A percentile compares a stretch with the other conserved stretches of the same genome.
phyloP scores from a whole-genome alignment of 2,113 vertebrate genomes.

The Tor tambroides region DNA sequence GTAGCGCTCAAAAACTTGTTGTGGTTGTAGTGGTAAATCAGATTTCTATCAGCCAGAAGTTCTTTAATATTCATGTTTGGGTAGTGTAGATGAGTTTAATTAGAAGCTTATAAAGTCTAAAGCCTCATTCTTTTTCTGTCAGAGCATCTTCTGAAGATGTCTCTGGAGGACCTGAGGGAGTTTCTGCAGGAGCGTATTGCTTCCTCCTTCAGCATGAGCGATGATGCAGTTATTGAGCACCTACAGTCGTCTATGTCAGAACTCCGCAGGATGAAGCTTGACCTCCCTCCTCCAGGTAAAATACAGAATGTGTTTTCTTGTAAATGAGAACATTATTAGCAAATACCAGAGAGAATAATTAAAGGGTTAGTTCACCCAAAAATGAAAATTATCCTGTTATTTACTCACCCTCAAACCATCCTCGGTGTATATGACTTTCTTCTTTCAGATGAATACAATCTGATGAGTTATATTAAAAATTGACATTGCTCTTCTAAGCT shows the following conservation, averaged over 20 bases:
- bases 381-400: too few relatives aligned
- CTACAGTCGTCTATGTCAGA: constrained; percentile 79
- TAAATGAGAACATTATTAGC: neutral
- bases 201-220: constrained; percentile 76
- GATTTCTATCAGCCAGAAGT: neutral
- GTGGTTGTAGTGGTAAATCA: neutral
- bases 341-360: too few relatives aligned
- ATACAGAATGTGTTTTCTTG: neutral
- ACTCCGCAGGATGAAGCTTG: constrained; percentile 83
- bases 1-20: neutral
- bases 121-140: constrained; percentile 25
- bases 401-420: too few relatives aligned
- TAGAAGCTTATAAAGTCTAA: neutral
- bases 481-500: too few relatives aligned
- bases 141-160: constrained; percentile 83
- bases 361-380: too few relatives aligned
- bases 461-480: too few relatives aligned
- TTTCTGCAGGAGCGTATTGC: constrained; percentile 84
- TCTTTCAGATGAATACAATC: too few relatives aligned
- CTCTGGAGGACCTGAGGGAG: constrained; percentile 84
- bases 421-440: too few relatives aligned
- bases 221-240: constrained; percentile 80
- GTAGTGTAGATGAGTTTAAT: neutral
- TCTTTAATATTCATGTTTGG: neutral
- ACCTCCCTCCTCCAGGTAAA: constrained; percentile 82